phyloP scores from a whole-genome alignment of 2,797 vertebrate genomes.

The Muraenolepis orangiensis region DNA sequence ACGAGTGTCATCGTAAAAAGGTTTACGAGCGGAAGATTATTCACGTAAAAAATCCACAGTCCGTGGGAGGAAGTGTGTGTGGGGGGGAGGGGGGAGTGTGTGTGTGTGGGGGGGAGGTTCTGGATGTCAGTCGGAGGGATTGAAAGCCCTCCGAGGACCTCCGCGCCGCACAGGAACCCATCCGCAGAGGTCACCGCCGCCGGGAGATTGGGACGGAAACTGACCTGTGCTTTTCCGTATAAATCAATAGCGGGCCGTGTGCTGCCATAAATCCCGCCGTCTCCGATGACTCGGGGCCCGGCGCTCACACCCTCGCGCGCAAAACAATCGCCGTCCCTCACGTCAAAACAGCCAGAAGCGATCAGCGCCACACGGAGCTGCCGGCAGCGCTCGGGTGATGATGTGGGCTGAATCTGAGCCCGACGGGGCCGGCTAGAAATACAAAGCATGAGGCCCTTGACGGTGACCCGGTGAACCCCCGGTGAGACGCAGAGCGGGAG shows the following conservation, averaged over 20 bases:
- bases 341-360: slow-evolving; percentile 69
- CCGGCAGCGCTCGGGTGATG: slow-evolving; percentile 44
- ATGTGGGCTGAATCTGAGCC: slow-evolving; percentile 60
- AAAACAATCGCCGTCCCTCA: slow-evolving; percentile 63
- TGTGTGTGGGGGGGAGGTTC: slow-evolving; percentile 20
- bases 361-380: slow-evolving; percentile 65
- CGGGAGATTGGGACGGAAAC: slow-evolving; percentile 17
- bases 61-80: neutral
- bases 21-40: neutral
- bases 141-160: slow-evolving; percentile 25
- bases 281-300: slow-evolving; percentile 49
- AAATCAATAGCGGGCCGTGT: slow-evolving; percentile 64
- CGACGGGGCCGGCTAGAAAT: slow-evolving; percentile 19
- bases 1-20: neutral
- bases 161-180: slow-evolving; percentile 41
- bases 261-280: slow-evolving; percentile 61
- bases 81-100: neutral
- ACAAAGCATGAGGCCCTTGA: neutral
- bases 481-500: neutral
- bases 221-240: slow-evolving; percentile 39
- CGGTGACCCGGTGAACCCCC: neutral
- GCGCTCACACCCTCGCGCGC: slow-evolving; percentile 44
- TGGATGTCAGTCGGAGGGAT: slow-evolving; percentile 49
- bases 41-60: neutral
- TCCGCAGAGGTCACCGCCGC: slow-evolving; percentile 33